Evolutionary conservation across 2,888 invertebrate genomes (phyloP), one percentile per base, ranked within the genome.

Genomic region (Archips crataeganus): DNA sequence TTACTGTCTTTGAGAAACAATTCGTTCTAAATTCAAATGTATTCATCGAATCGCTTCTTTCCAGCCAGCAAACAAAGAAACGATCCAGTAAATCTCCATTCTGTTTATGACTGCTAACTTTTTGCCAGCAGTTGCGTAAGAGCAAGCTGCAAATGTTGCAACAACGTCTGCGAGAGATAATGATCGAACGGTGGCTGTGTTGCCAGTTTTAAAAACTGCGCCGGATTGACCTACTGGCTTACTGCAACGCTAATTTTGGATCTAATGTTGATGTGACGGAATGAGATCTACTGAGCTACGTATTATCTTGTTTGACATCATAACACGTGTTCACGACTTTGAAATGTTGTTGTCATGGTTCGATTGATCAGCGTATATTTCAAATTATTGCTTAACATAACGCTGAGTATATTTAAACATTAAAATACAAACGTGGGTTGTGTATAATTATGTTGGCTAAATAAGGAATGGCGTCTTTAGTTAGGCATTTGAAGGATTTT

Each of bases 41-140:
- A 57, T 45, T 34, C 39, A 62, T 42, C 47, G 11, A 23, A 62
- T 57, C 39, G 57, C 2, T 47, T 62, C 32, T 71, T 66, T 54
- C 8, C 45, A 67, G 62, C 61, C 62, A 15, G 23, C 36, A 49
- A 62, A 49, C 64, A 71, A 61, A 65, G 69, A 64, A 69, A 59
- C 68, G 13, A 64, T 45, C 39, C 10, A 49, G 63, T 64, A 45
- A 67, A 71, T 73, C 71, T 71, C 71, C 73, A 75, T 74, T 75
- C 77, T 79, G 79, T 82, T 81, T 82, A 85, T 84, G 82, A 85
- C 76, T 74, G 77, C 77, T 75, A 70, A 70, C 80, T 87, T 88
- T 87, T 85, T 85, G 89, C 85, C 86, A 87, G 82, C 71, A 75
- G 80, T 92, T 93, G 85, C 87, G 83, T 81, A 90, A 92, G 81